These are phyloP conservation scores for Dipodomys merriami DNA, from an alignment of 2,113 vertebrate species.

Conservation along the genomic window DNA sequence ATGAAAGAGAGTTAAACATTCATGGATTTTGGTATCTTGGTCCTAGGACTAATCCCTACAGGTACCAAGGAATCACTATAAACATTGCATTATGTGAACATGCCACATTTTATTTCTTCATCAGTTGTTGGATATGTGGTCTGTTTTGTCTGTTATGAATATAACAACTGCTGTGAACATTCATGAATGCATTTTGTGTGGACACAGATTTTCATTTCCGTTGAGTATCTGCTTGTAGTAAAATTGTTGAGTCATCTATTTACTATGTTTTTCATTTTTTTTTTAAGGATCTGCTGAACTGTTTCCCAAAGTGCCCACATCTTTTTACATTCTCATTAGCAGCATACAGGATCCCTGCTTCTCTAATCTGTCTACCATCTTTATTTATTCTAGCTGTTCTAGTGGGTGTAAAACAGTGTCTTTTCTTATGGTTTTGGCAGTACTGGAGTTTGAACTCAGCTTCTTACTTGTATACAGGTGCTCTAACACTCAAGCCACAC, in stretches of 20 bases:
- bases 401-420: not conserved
- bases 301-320: not conserved
- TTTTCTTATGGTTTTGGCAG: too few relatives aligned
- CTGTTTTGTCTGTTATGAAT: not conserved
- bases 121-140: not conserved
- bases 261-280: not conserved
- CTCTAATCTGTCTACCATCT: not conserved
- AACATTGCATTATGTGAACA: not conserved
- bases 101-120: not conserved
- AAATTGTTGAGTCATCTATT: not conserved
- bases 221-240: not conserved
- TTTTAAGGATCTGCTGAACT: not conserved
- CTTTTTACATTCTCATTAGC: not conserved
- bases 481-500: too few relatives aligned
- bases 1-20: not conserved
- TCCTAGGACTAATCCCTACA: not conserved
- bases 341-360: not conserved
- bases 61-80: not conserved
- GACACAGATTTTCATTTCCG: not conserved
- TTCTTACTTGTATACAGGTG: too few relatives aligned
- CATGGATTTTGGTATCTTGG: not conserved
- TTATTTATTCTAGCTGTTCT: not conserved
- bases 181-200: not conserved
- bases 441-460: too few relatives aligned
- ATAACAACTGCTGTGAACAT: not conserved